These are phyloP conservation scores for Antechinus stuartii DNA, from an alignment of 2,113 vertebrate species.

Conservation along the genomic window DNA sequence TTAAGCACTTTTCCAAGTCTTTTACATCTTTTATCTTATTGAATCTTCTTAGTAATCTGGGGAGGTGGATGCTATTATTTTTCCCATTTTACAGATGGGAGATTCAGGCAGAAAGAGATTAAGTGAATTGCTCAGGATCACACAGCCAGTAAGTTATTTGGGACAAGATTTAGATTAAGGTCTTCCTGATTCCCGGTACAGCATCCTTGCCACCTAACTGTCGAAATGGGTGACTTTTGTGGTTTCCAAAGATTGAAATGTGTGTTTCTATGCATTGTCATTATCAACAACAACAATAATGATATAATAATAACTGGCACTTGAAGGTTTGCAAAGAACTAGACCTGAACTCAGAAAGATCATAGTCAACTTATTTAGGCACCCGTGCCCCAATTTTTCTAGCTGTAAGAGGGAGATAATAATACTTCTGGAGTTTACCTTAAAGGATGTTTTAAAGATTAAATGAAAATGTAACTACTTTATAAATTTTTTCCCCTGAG, in stretches of 20 bases:
- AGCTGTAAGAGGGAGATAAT: background rate
- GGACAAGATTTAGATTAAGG: background rate
- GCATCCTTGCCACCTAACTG: background rate
- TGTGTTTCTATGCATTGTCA: background rate
- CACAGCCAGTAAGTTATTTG: background rate
- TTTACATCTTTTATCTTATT: background rate
- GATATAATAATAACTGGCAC: background rate
- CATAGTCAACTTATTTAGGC: background rate
- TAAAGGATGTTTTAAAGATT: background rate
- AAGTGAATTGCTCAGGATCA: background rate
- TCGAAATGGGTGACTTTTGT: background rate
- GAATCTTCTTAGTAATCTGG: background rate
- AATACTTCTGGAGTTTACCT: background rate
- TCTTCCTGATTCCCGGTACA: background rate
- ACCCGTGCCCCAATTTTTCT: background rate
- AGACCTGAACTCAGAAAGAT: background rate
- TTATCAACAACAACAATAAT: background rate
- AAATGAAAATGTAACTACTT: background rate
- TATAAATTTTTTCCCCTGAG: no score
- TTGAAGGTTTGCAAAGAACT: background rate
- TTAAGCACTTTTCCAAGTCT: background rate
- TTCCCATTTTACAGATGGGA: background rate
- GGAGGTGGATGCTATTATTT: background rate
- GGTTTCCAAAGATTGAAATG: background rate
- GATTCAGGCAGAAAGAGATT: background rate